Evolutionary conservation across 2,113 vertebrate species (phyloP), one percentile per base, ranked within the genome.

Genomic region (Bucco capensis): DNA sequence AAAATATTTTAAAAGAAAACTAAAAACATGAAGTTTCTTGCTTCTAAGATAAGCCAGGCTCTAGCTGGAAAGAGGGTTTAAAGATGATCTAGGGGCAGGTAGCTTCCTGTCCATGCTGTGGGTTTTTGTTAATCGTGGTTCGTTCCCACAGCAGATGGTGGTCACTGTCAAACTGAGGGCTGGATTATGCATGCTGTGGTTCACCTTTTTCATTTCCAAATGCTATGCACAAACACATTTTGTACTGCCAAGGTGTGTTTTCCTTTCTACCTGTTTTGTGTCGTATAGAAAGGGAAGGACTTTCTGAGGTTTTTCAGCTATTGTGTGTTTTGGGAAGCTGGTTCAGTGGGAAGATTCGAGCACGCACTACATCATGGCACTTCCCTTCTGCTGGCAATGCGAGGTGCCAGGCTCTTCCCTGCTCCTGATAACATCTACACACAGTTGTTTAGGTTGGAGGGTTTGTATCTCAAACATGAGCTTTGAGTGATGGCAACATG

Each of bases 161-260:
- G 38, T 76, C 37, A 14, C 69, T 56, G 44, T n/a, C 33, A 40
- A 13, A 46, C 16, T 0, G 0, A 53, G 31, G 8, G 37, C 40
- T 56, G 70, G 64, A 8, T 66, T 57, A 24, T 28, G 9, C 0
- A 1, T 7, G 2, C 8, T 0, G 2, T 49, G 60, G 49, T 19
- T 91, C 15, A 5, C 19, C 0, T 0, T 49, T 89, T 81, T 50
- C 13, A 31, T 40, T 42, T 44, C 76, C 9, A 10, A 49, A 9
- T 14, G 49, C 13, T 2, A 0, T 4, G 6, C 8, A 2, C 27
- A 15, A 56, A 25, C 24, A 47, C 15, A 0, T 16, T 42, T 35
- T n/a, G 30, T n/a, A 12, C 62, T 14, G 27, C 42, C 42, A 13
- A 9, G n/a, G 12, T 44, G 58, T 47, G 6, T 25, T 71, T 23